Percentiles rank a stretch among this genome's conserved stretches.
phyloP scores from a whole-genome alignment of 2,888 invertebrate species.

The Mylabris sibirica region DNA sequence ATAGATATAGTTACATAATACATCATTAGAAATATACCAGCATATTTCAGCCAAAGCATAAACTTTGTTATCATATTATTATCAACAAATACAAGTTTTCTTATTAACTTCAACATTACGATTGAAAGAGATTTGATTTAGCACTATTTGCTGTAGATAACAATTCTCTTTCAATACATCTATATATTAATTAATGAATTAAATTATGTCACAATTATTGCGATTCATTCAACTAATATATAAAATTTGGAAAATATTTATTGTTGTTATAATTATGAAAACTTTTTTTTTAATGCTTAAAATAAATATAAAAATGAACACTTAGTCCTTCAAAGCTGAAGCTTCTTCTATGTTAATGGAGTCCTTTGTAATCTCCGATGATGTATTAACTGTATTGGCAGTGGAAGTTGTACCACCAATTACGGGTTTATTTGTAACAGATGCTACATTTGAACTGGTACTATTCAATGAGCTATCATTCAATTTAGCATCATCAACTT shows the following conservation, averaged over 20 bases:
- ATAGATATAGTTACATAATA: constrained; percentile 16
- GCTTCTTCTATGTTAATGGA: constrained; percentile 52
- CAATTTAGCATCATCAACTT: constrained; percentile 56
- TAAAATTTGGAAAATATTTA: constrained; percentile 33
- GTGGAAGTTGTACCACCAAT: constrained; percentile 36
- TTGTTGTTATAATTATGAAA: constrained; percentile 24
- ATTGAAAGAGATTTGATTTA: constrained; percentile 14
- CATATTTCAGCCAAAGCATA: constrained; percentile 30
- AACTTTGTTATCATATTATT: constrained; percentile 22
- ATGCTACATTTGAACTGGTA: constrained; percentile 37
- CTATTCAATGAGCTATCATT: constrained; percentile 47
- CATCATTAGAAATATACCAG: constrained; percentile 18
- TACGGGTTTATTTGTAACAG: constrained; percentile 35
- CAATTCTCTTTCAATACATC: too few species aligned
- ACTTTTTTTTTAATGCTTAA: constrained; percentile 43
- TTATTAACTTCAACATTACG: constrained; percentile 13
- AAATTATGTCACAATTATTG: constrained; percentile 16
- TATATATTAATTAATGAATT: too few species aligned
- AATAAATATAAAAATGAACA: constrained; percentile 38
- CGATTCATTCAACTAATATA: constrained; percentile 26
- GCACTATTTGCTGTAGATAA: constrained; percentile 1
- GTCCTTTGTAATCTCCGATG: constrained; percentile 52
- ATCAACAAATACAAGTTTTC: constrained; percentile 18
- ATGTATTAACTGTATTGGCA: constrained; percentile 26
- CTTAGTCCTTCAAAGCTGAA: constrained; percentile 55